phyloP scores from a whole-genome alignment of 1,140 invertebrate species.

The Hesperophylax magnus region DNA sequence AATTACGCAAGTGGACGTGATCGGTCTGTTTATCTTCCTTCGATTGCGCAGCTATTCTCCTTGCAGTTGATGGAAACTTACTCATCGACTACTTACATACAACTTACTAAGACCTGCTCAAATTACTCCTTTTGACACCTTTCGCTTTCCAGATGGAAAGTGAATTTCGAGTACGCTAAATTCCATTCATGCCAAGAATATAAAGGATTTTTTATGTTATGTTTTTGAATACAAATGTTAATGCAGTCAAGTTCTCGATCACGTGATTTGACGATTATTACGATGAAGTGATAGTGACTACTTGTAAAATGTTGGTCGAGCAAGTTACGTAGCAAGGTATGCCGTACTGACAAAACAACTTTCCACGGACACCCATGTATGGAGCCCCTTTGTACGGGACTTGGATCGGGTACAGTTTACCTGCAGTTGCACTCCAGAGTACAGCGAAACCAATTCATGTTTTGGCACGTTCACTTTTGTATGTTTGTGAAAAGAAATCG shows the following conservation, averaged over 20 bases:
- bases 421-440: constrained; percentile 3
- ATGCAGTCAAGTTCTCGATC: background rate
- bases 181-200: background rate
- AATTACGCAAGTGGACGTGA: constrained; percentile 30
- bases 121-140: constrained; percentile 13
- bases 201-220: background rate
- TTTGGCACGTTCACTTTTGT: constrained; percentile 36
- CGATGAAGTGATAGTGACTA: background rate
- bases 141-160: constrained; percentile 30
- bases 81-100: background rate
- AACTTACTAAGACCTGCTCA: background rate
- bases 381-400: background rate
- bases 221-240: background rate
- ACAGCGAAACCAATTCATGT: constrained; percentile 7
- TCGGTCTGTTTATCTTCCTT: constrained; percentile 27
- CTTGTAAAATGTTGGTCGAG: background rate
- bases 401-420: background rate
- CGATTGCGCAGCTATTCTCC: constrained; percentile 10
- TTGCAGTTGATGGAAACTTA: constrained; percentile 4
- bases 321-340: background rate
- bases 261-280: background rate
- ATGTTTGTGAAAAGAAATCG: constrained; percentile 8
- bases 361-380: constrained; percentile 11
- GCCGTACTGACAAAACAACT: constrained; percentile 7
- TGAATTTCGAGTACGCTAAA: background rate